These are phyloP conservation scores for Calliphora vicina DNA, from an alignment of 1,140 invertebrate species.

Conservation along the genomic window DNA sequence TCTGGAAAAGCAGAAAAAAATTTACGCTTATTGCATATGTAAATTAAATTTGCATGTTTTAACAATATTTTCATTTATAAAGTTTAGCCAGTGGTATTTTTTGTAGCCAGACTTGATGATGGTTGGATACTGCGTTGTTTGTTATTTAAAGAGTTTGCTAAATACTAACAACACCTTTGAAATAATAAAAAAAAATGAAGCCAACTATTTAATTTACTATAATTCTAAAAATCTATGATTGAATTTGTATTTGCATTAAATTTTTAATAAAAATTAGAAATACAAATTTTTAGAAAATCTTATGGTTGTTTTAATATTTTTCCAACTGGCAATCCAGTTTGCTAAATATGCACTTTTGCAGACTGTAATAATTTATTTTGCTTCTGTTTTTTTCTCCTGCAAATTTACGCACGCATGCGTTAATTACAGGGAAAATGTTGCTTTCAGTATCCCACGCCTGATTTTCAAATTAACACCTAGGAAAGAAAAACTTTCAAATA, in stretches of 20 bases:
- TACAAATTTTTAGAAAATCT: too few relatives aligned
- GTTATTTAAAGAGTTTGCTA: not conserved
- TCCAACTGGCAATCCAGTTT: not conserved
- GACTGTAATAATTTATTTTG: not conserved
- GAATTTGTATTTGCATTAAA: too few relatives aligned
- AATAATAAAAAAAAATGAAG: too few relatives aligned
- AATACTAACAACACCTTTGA: too few relatives aligned
- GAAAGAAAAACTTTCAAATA: not conserved
- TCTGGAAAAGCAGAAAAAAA: slow-evolving; percentile 1
- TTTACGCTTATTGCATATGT: slow-evolving; percentile 33
- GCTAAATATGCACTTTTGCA: too few relatives aligned
- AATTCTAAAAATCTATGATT: too few relatives aligned
- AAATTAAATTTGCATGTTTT: slow-evolving; percentile 38
- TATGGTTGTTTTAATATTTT: not conserved
- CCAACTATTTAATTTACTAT: too few relatives aligned
- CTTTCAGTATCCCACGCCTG: slow-evolving; percentile 35
- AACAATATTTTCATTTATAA: not conserved
- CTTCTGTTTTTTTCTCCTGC: not conserved
- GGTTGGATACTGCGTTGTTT: not conserved
- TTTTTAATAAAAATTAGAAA: too few relatives aligned
- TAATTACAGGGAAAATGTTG: slow-evolving; percentile 13
- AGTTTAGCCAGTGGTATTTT: not conserved
- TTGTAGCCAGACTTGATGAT: not conserved
- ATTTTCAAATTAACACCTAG: slow-evolving; percentile 28
- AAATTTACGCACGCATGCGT: slow-evolving; percentile 36